phyloP scores from a whole-genome alignment of 1,140 invertebrate genomes.

The Cyphomyrmex costatus region DNA sequence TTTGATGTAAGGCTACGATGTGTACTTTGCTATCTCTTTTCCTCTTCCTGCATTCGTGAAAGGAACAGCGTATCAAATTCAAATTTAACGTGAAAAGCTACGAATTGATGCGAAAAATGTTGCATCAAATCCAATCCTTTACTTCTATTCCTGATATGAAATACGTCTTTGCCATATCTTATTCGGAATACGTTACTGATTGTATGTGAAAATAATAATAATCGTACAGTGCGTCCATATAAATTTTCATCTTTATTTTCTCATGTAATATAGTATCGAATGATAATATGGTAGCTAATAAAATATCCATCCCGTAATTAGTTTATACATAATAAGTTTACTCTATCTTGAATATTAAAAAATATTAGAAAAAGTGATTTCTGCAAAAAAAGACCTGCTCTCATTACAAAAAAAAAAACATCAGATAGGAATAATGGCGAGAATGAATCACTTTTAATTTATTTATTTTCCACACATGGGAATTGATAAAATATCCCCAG shows the following conservation, averaged over 20 bases:
- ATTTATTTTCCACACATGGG: not conserved
- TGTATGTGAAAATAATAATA: not conserved
- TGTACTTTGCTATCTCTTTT: not conserved
- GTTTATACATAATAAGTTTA: not conserved
- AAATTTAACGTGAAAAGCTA: conserved; percentile 2
- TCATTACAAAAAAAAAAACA: not conserved
- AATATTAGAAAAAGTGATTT: not conserved
- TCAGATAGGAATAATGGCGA: not conserved
- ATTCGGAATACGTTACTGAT: not conserved
- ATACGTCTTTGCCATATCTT: not conserved
- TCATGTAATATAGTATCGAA: not conserved
- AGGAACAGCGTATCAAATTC: not conserved
- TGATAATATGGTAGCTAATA: not conserved
- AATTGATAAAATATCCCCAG: conserved; percentile 30
- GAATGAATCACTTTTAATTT: not conserved
- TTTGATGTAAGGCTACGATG: too few relatives aligned
- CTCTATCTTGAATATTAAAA: not conserved
- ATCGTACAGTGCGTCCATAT: not conserved
- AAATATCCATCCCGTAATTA: not conserved
- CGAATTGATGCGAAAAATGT: not conserved
- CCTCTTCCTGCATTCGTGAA: not conserved
- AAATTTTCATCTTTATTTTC: conserved; percentile 7
- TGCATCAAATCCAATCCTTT: not conserved
- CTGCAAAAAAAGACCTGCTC: not conserved
- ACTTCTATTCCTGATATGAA: too few relatives aligned